A percentile compares a stretch with the other conserved stretches of the same genome.
Evolutionary conservation across 1,140 invertebrate species (phyloP).

Genomic region (Charaxes varanes): DNA sequence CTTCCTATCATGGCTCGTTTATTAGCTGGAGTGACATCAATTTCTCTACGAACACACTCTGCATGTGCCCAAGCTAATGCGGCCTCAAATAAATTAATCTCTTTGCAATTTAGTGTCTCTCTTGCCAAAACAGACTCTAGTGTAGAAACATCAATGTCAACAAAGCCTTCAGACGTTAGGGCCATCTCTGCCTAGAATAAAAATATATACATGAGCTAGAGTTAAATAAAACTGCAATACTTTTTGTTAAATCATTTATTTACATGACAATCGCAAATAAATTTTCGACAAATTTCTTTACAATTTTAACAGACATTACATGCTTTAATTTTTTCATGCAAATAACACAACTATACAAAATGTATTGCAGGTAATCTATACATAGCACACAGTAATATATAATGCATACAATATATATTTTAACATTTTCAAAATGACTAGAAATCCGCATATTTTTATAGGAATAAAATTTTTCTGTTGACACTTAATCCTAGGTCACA

Average conservation of each 20-base stretch:
- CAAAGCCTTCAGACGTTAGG: constrained; percentile 92
- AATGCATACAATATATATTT: constrained; percentile 1
- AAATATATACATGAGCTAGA: constrained; percentile 30
- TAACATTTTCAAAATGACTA: constrained; percentile 17
- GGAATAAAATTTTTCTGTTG: constrained; percentile 12
- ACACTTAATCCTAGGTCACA: constrained; percentile 51
- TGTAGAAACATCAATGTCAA: constrained; percentile 92
- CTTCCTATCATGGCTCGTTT: constrained; percentile 84
- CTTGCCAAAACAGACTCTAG: constrained; percentile 89
- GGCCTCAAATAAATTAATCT: constrained; percentile 91
- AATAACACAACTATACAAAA: constrained; percentile 46
- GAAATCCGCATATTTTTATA: constrained; percentile 10
- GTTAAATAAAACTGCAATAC: constrained; percentile 73
- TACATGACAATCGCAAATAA: constrained; percentile 39
- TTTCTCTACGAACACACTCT: constrained; percentile 86
- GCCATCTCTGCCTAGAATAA: constrained; percentile 91
- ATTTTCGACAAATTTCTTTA: constrained; percentile 40
- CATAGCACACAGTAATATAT: constrained; percentile 11
- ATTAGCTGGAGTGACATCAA: constrained; percentile 83
- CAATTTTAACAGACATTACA: constrained; percentile 23
- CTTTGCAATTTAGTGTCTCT: constrained; percentile 93
- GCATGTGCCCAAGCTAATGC: constrained; percentile 92
- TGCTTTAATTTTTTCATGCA: constrained; percentile 47
- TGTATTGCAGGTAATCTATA: constrained; percentile 64
- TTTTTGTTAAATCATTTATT: constrained; percentile 66